Evolutionary conservation across 2,888 invertebrate genomes (phyloP).

Genomic region (Drosophila dives): DNA sequence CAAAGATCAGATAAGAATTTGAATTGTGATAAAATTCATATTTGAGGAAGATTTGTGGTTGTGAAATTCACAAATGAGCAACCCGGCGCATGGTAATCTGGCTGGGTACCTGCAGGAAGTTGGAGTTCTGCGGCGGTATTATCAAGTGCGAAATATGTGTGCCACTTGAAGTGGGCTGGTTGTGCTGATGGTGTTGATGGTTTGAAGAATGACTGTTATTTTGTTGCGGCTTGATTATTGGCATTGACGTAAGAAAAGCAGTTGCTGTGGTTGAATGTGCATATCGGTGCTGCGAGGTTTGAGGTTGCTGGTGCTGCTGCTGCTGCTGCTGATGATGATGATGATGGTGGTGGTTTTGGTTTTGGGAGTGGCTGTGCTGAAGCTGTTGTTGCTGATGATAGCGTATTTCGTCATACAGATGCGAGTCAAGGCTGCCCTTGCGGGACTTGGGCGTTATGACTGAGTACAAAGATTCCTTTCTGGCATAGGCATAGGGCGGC

Average conservation of each 20-base stretch:
- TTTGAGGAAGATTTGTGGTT: background rate
- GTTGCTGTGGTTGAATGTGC: slow-evolving; percentile 36
- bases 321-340: slow-evolving; percentile 35
- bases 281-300: slow-evolving; percentile 38
- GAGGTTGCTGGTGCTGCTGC: slow-evolving; percentile 25
- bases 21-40: background rate
- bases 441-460: slow-evolving; percentile 82
- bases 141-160: slow-evolving; percentile 74
- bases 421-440: slow-evolving; percentile 84
- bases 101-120: slow-evolving; percentile 78
- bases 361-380: slow-evolving; percentile 47
- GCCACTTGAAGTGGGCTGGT: slow-evolving; percentile 42
- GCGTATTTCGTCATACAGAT: slow-evolving; percentile 84
- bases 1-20: background rate
- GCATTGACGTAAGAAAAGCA: slow-evolving; percentile 57
- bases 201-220: slow-evolving; percentile 17
- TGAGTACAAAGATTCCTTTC: slow-evolving; percentile 83
- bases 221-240: slow-evolving; percentile 20
- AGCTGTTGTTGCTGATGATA: slow-evolving; percentile 78
- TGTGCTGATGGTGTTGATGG: slow-evolving; percentile 27
- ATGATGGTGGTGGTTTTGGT: slow-evolving; percentile 39
- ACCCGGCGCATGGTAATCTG: slow-evolving; percentile 63
- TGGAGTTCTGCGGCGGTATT: slow-evolving; percentile 82
- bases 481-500: slow-evolving; percentile 82
- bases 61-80: slow-evolving; percentile 67